Evolutionary conservation across 2,113 vertebrate genomes (phyloP), one percentile per base, ranked within the genome.

Genomic region (Cyrtonyx montezumae): DNA sequence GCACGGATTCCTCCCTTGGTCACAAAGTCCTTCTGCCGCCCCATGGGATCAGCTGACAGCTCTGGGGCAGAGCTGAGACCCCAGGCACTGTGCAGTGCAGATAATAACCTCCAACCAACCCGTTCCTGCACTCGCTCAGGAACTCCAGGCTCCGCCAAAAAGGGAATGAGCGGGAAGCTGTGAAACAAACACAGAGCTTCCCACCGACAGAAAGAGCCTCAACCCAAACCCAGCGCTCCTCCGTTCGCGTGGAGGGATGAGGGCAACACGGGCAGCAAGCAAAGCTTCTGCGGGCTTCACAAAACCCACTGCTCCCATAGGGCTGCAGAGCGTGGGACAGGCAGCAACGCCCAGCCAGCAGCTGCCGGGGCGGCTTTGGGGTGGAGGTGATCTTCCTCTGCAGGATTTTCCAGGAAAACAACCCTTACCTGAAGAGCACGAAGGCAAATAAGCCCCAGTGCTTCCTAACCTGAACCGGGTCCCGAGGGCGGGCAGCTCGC

Each of bases 191-290:
- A 22, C 58, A 56, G 78, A 25, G 53, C 5, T 15, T 19, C 40
- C 2, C 30, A 3, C 9, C 56, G 11, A 17, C 2, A 4, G 8
- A 16, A 6, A 30, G 21, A 0, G 0, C 11, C 25, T 42, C 14
- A 65, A 51, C 21, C 17, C 49, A 79, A 30, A 34, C 5, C 28
- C 2, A 37, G 23, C 2, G 28, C 21, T 92, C 40, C 26, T 28
- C 61, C 26, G 8, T 6, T 55, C 66, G 3, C 28, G n/a, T 11
- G 40, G 75, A 71, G 51, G 2, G 26, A 62, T 4, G 36, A 49
- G 2, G 76, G 53, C 3, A 36, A 70, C 34, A 2, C 25, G 37
- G 40, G 30, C 4, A 59, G 45, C 56, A 73, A 66, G 51, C 2
- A 6, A 87, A 43, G 23, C 11, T 63, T 63, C 21, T 34, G 56